Evolutionary conservation across 2,113 vertebrate species (phyloP), one percentile per base, ranked within the genome.

Genomic region (Peromyscus maniculatus): DNA sequence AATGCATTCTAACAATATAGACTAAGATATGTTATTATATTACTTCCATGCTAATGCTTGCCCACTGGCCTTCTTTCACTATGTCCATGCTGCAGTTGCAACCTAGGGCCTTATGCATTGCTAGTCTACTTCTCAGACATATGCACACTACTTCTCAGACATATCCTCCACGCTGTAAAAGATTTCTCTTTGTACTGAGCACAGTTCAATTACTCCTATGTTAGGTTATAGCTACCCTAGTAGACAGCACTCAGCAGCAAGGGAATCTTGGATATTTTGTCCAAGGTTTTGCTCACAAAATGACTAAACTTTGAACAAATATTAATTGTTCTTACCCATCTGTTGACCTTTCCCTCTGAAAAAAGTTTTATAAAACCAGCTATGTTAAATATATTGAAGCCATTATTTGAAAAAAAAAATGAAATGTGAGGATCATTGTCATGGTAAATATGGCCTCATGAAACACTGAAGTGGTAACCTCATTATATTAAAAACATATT

Each of bases 341-440:
- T 87, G 31, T 59, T 72, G 66, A 79, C 66, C 66, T 55, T 91
- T 67, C 33, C 36, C 19, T 88, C 59, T 87, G 1, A 43, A 74
- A 33, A 94, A 77, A 6, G 49, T 93, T 72, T 82, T 78, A 94
- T 80, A 64, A 96, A 92, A 84, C 9, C 19, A 97, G 46, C 49
- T 67, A 77, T 72, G 21, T 71, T 88, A 96, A 95, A 84, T 26
- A 86, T 64, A 96, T 57, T 22, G 22, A 96, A 90, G 7, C 24
- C 80, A 87, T 87, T 13, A n/a, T 88, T 79, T 91, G 80, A 82
- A 95, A 96, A 86, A 86, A 78, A 86, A 78, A 55, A 46, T 75
- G 31, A 71, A 93, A 57, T 67, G 82, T 91, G 11, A 82, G 72
- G 89, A 91, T 95, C 12, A n/a, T 2, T 91, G 49, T 57, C 72